Conservation (phyloP, 92 coral and sea anemone species). For the Zoanthus gigantus region DNA sequence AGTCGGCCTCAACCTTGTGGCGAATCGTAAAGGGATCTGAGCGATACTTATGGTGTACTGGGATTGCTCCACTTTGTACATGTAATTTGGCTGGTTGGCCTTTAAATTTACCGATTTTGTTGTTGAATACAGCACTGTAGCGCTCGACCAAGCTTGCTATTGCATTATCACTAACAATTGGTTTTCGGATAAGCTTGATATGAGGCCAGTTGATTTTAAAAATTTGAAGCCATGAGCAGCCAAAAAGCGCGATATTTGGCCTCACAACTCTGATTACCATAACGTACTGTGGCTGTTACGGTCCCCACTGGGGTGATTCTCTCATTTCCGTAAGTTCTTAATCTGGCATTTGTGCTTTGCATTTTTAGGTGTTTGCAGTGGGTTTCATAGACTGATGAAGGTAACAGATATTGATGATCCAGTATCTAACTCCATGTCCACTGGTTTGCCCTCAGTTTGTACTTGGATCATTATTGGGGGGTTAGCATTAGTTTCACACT, state of each 20-base stretch:
- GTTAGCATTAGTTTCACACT: not conserved
- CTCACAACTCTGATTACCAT: not conserved
- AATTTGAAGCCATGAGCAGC: conserved; percentile 12
- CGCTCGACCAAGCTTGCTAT: not conserved
- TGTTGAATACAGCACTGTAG: conserved; percentile 6
- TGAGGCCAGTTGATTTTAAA: conserved; percentile 23
- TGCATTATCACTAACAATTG: not conserved
- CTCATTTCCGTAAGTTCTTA: not conserved
- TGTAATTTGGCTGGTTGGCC: not conserved
- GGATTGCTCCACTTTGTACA: not conserved
- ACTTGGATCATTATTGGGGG: not conserved
- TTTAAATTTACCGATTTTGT: conserved; percentile 6
- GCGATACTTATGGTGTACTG: not conserved
- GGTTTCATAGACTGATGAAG: not conserved
- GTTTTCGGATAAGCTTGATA: not conserved
- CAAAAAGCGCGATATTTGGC: conserved; percentile 21
- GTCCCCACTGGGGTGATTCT: not conserved
- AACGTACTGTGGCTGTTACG: not conserved
- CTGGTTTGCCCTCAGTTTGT: not conserved
- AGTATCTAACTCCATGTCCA: conserved; percentile 30
- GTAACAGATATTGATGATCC: conserved; percentile 20
- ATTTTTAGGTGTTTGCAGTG: not conserved
- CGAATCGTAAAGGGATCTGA: not conserved
- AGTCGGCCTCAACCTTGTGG: not conserved
- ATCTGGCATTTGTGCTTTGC: not conserved